Conservation (phyloP, 2,797 vertebrate genomes). For the Chelonia mydas region DNA sequence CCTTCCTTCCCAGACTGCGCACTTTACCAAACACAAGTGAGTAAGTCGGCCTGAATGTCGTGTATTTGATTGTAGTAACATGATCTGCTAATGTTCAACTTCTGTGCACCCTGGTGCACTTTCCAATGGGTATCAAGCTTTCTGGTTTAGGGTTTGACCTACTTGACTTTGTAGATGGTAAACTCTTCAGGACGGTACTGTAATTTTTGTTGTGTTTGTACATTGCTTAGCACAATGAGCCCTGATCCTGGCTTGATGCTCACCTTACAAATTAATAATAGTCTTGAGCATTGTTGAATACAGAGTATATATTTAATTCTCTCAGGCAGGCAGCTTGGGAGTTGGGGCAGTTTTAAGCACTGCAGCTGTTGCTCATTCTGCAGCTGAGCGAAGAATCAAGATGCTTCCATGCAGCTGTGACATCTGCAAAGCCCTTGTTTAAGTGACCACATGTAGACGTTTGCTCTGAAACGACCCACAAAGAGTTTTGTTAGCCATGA, state of each 20-base stretch:
- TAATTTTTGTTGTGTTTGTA: conserved; percentile 14
- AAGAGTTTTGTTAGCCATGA: not conserved
- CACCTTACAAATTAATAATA: not conserved
- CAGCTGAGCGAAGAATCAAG: not conserved
- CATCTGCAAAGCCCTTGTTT: not conserved
- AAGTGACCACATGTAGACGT: not conserved
- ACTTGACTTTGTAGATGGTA: conserved; percentile 9
- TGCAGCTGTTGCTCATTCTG: not conserved
- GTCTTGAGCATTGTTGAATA: not conserved
- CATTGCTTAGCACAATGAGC: rapidly evolving
- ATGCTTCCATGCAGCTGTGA: too few relatives aligned
- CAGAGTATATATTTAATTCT: not conserved
- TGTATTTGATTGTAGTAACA: not conserved
- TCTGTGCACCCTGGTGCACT: not conserved
- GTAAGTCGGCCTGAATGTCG: not conserved
- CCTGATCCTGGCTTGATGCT: not conserved
- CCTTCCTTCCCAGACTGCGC: not conserved
- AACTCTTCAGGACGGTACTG: conserved; percentile 8
- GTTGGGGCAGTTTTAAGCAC: not conserved
- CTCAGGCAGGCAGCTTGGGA: not conserved
- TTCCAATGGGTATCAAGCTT: not conserved
- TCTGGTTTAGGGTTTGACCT: conserved; percentile 51
- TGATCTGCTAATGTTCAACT: not conserved
- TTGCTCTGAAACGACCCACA: not conserved
- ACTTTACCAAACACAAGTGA: conserved; percentile 46